A percentile compares a stretch with the other conserved stretches of the same genome.
Conservation (phyloP, 2,797 vertebrate species). For the Lateolabrax maculatus region DNA sequence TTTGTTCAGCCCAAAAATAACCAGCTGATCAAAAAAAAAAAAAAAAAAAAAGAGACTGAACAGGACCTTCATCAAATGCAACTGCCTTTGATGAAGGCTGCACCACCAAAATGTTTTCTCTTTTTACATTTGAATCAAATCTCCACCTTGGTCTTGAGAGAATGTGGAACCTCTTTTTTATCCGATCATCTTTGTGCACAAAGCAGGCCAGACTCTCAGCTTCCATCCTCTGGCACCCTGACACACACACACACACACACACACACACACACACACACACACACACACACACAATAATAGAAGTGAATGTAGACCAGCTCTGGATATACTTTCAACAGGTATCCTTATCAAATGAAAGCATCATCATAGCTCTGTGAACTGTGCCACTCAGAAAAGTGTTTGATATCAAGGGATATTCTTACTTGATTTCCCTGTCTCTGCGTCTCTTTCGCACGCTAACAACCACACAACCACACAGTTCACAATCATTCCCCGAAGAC, state of each 20-base stretch:
- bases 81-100: conserved; percentile 2
- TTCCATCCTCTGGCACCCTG: background rate
- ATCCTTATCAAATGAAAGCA: conserved; percentile 36
- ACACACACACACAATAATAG: no score
- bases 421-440: conserved; percentile 25
- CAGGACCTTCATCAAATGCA: conserved; percentile 5
- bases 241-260: conserved; percentile 6
- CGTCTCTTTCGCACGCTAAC: conserved; percentile 13
- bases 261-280: background rate
- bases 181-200: background rate
- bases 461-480: conserved; percentile 34
- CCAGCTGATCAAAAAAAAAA: background rate
- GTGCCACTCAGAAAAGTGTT: conserved; percentile 27
- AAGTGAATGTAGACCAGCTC: background rate
- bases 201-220: background rate
- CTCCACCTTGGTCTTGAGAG: conserved; percentile 3
- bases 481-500: conserved; percentile 57
- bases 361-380: conserved; percentile 37
- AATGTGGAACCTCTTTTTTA: background rate
- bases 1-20: background rate
- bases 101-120: background rate
- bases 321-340: conserved; percentile 31
- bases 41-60: background rate
- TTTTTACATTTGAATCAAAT: conserved; percentile 13
- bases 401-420: conserved; percentile 41